Conservation (phyloP, 64 coral and sea anemone genomes). For the Pocillopora verrucosa region DNA sequence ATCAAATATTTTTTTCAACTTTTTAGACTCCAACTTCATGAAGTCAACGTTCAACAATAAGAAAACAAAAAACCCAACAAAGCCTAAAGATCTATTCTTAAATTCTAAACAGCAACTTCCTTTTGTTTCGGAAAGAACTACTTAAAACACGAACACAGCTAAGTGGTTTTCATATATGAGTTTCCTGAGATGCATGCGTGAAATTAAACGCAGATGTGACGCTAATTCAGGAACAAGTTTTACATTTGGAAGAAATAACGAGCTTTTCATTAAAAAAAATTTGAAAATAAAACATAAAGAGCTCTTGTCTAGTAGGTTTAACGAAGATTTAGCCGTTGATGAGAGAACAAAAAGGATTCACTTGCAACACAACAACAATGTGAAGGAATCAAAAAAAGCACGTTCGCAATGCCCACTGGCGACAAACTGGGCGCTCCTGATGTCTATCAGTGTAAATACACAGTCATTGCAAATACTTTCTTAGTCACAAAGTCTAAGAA, state of each 20-base stretch:
- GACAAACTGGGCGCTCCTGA: neutral
- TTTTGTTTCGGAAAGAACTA: constrained; percentile 10
- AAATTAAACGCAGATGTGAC: neutral
- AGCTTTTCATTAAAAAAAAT: neutral
- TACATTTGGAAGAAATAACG: neutral
- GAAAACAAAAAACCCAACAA: neutral
- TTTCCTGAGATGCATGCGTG: neutral
- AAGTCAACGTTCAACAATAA: neutral
- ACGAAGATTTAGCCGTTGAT: neutral
- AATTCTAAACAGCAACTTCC: neutral
- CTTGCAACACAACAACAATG: neutral
- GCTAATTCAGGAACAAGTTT: neutral
- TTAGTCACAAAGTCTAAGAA: constrained; percentile 16
- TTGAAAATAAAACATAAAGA: neutral
- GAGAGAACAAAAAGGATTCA: neutral
- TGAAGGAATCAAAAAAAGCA: neutral
- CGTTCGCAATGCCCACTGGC: neutral
- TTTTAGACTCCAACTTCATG: neutral
- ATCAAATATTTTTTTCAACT: neutral
- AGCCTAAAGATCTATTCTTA: neutral
- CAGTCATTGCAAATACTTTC: neutral
- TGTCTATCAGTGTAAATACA: neutral
- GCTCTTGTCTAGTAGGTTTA: neutral
- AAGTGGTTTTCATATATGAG: neutral
- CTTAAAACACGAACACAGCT: neutral